Evolutionary conservation across 2,888 invertebrate genomes (phyloP), one percentile per base, ranked within the genome.

Genomic region (Cenopis cana): DNA sequence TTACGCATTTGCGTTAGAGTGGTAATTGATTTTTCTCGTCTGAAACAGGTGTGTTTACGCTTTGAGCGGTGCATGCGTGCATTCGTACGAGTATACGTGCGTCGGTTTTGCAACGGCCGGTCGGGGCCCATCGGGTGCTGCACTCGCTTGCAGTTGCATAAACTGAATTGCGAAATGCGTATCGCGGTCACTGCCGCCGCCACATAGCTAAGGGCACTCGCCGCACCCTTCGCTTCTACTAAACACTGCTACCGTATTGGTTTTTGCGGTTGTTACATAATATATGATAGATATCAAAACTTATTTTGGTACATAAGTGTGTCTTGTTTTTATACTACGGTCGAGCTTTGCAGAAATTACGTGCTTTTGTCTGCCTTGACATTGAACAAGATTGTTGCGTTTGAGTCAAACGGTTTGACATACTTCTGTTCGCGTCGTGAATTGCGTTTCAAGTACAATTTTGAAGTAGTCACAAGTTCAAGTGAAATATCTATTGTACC

Each of bases 171-270:
- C 87, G 85, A 90, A 84, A 93, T 84, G 52, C 81, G 87, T 86
- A 92, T 91, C 90, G 90, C 91, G 93, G 93, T 93, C 93, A 93
- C 93, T 93, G 93, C 89, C 91, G 90, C 84, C 81, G 84, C 82
- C 69, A 81, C 80, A 74, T 75, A 79, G 80, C 81, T 84, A 84
- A 85, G 85, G 85, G 85, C 85, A 82, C 79, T 77, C 78, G 86
- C 81, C 87, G 85, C 89, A 89, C 91, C 92, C 89, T 88, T 81
- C 82, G 78, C 76, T 79, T 77, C 76, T 59, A 78, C 79, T 78
- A 79, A 65, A 65, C 56, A 65, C 65, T 62, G 64, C 66, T 66
- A 67, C 66, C 55, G n/a, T 68, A 56, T 62, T 41, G 50, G 17
- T 68, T 57, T 65, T 54, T 50, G 66, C 55, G 66, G 55, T 20